A percentile compares a stretch with the other conserved stretches of the same genome.
These are phyloP conservation scores for Cryptoblepharus egeriae DNA, from an alignment of 2,797 vertebrate genomes.

Conservation along the genomic window DNA sequence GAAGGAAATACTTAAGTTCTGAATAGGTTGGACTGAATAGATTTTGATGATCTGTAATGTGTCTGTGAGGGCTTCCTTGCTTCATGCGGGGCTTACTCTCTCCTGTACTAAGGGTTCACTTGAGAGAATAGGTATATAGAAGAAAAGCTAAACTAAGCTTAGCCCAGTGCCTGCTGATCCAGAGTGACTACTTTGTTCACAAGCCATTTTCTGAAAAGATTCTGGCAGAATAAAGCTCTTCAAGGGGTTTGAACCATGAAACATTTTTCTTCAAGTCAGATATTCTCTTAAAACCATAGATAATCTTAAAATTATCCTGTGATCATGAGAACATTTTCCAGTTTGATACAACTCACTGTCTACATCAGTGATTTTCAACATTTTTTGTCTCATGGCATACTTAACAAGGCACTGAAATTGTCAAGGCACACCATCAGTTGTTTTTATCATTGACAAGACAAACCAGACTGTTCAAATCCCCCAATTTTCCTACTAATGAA, in stretches of 20 bases:
- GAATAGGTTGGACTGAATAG: neutral
- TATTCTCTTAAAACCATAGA: neutral
- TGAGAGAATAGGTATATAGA: neutral
- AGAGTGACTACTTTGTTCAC: neutral
- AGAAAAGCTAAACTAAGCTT: slow-evolving; percentile 11
- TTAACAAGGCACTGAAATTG: no score
- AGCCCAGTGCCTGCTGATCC: slow-evolving; percentile 4
- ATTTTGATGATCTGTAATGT: neutral
- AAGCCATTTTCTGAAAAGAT: slow-evolving; percentile 1
- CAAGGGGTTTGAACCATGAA: neutral
- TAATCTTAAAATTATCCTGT: neutral
- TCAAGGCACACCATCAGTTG: no score
- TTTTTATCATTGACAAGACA: no score
- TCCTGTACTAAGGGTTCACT: neutral
- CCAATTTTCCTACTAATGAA: no score
- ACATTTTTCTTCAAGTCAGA: neutral
- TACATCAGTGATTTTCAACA: no score
- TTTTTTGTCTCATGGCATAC: no score
- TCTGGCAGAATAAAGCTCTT: neutral
- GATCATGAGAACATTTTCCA: neutral
- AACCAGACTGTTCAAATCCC: no score
- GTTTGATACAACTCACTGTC: neutral
- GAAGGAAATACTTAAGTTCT: neutral
- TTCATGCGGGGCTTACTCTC: neutral
- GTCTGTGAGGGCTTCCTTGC: neutral